These are phyloP conservation scores for Thelaira solivaga DNA, from an alignment of 2,888 invertebrate species.

Conservation along the genomic window DNA sequence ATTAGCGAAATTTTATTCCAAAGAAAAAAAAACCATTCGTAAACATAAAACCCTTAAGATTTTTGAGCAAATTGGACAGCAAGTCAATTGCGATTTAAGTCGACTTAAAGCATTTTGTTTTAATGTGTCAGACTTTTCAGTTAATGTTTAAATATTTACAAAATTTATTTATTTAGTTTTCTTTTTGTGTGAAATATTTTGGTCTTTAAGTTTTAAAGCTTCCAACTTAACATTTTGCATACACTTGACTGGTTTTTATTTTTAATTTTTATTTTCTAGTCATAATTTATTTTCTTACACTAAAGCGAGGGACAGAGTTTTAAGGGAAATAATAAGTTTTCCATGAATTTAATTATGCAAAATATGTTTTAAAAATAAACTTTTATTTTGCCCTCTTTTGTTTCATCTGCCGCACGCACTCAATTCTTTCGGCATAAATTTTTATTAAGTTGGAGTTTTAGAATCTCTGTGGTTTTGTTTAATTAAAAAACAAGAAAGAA, in stretches of 20 bases:
- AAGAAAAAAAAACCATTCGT: too few relatives aligned
- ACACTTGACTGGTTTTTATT: slow-evolving; percentile 48
- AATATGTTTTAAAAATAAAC: slow-evolving; percentile 59
- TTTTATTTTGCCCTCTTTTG: background rate
- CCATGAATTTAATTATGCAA: slow-evolving; percentile 76
- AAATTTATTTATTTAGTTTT: background rate
- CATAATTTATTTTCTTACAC: slow-evolving; percentile 55
- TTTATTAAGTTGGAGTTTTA: background rate
- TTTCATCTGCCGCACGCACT: background rate
- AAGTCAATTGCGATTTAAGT: too few relatives aligned
- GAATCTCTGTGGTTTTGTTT: too few relatives aligned
- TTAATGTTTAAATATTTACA: background rate
- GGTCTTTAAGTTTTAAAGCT: slow-evolving; percentile 12
- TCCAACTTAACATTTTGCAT: slow-evolving; percentile 14
- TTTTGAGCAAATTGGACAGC: too few relatives aligned
- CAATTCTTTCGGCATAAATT: background rate
- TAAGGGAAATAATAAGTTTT: slow-evolving; percentile 69
- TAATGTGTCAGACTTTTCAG: too few relatives aligned
- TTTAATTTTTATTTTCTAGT: too few relatives aligned
- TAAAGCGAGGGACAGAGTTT: slow-evolving; percentile 65
- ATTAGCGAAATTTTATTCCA: too few relatives aligned
- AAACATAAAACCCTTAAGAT: too few relatives aligned
- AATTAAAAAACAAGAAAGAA: too few relatives aligned
- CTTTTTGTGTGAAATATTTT: too few relatives aligned
- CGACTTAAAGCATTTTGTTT: too few relatives aligned